phyloP scores from a whole-genome alignment of 64 coral and sea anemone genomes.

The Acropora yongei region DNA sequence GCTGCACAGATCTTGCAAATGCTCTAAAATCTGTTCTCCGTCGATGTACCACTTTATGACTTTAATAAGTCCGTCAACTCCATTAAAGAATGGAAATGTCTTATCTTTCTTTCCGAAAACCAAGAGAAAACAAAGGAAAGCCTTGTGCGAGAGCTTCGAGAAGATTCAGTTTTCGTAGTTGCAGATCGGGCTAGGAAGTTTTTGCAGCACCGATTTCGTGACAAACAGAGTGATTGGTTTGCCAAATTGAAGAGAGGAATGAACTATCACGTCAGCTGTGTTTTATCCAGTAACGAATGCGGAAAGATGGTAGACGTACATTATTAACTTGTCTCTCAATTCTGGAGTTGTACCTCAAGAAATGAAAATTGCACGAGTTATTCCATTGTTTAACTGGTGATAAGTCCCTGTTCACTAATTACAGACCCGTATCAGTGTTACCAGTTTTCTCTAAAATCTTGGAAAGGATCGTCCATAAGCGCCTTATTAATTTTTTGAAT shows the following conservation, averaged over 20 bases:
- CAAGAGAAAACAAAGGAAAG: slow-evolving; percentile 33
- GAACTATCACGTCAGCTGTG: background rate
- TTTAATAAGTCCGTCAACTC: background rate
- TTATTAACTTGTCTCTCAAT: too few species aligned
- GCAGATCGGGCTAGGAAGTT: slow-evolving; percentile 1
- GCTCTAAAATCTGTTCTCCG: background rate
- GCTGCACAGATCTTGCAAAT: background rate
- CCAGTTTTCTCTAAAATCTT: too few species aligned
- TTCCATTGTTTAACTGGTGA: too few species aligned
- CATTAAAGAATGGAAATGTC: background rate
- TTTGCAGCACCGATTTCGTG: background rate
- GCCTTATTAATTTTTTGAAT: too few species aligned
- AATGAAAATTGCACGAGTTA: too few species aligned
- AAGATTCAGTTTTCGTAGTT: background rate
- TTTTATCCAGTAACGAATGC: background rate
- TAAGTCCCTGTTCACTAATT: too few species aligned
- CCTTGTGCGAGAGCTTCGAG: background rate
- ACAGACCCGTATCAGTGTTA: too few species aligned
- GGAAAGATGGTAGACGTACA: background rate
- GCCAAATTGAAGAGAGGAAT: slow-evolving; percentile 11
- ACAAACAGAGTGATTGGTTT: slow-evolving; percentile 10
- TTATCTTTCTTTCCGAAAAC: background rate
- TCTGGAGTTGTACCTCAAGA: too few species aligned
- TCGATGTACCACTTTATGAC: slow-evolving; percentile 4
- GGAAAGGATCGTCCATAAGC: too few species aligned